phyloP scores from a whole-genome alignment of 1,140 invertebrate species.

The Cydia fagiglandana region DNA sequence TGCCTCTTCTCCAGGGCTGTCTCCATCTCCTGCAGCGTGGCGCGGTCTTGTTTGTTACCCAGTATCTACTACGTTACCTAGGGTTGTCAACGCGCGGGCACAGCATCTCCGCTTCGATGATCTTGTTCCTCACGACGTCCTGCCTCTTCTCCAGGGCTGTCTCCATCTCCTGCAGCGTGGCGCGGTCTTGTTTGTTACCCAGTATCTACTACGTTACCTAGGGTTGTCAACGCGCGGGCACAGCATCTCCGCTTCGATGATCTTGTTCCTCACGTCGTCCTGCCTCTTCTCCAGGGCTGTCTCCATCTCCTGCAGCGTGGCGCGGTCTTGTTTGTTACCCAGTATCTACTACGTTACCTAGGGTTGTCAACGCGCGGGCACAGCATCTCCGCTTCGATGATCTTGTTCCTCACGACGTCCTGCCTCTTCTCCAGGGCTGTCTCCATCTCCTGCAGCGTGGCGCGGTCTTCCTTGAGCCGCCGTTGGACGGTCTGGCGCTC shows the following conservation, averaged over 20 bases:
- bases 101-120: constrained; percentile 38
- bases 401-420: constrained; percentile 47
- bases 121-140: constrained; percentile 46
- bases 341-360: constrained; percentile 48
- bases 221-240: constrained; percentile 71
- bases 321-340: constrained; percentile 45
- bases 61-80: constrained; percentile 47
- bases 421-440: constrained; percentile 60
- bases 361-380: constrained; percentile 71
- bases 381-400: constrained; percentile 38
- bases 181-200: constrained; percentile 45
- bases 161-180: constrained; percentile 54
- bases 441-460: constrained; percentile 55
- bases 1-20: constrained; percentile 26
- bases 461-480: constrained; percentile 55
- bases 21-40: too few species aligned
- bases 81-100: constrained; percentile 71
- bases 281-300: constrained; percentile 60
- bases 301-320: constrained; percentile 54
- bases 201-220: constrained; percentile 48
- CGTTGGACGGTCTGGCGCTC: constrained; percentile 45
- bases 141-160: constrained; percentile 60
- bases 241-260: constrained; percentile 38
- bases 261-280: constrained; percentile 46
- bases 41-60: constrained; percentile 42